A percentile compares a stretch with the other conserved stretches of the same genome.
Evolutionary conservation across 2,888 invertebrate species (phyloP).

Genomic region (Minunthozetes semirufus): DNA sequence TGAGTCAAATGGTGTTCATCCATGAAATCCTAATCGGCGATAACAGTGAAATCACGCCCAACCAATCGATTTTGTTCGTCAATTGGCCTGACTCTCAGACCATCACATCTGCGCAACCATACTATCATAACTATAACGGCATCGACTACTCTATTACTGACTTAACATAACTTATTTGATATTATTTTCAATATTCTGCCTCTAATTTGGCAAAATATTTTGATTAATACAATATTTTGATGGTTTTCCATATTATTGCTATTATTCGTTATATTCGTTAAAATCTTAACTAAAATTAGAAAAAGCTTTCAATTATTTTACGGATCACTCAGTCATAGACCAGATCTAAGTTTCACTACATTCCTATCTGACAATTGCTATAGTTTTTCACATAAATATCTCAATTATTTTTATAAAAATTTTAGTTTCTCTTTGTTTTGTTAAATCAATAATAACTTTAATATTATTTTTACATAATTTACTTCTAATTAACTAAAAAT

Average conservation of each 20-base stretch:
- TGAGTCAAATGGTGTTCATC: constrained; percentile 15
- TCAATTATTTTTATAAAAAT: background rate
- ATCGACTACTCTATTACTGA: background rate
- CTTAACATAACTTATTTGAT: background rate
- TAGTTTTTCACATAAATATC: background rate
- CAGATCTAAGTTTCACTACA: background rate
- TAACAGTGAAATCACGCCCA: constrained; percentile 25
- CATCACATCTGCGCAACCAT: constrained; percentile 18
- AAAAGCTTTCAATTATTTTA: too few relatives aligned
- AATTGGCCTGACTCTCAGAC: constrained; percentile 17
- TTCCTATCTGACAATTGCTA: background rate
- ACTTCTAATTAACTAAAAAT: too few relatives aligned
- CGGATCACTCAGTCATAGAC: too few relatives aligned
- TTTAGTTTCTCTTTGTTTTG: background rate
- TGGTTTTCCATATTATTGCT: too few relatives aligned
- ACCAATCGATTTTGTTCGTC: background rate
- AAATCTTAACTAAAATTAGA: too few relatives aligned
- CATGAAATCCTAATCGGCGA: constrained; percentile 28
- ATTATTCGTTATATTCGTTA: too few relatives aligned
- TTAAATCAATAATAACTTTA: too few relatives aligned
- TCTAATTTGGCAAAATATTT: too few relatives aligned
- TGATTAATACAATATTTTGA: too few relatives aligned
- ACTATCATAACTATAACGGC: background rate
- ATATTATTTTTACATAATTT: too few relatives aligned
- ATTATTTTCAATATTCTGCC: too few relatives aligned